Percentiles rank a stretch among this genome's conserved stretches.
Conservation (phyloP, 1,140 invertebrate species). For the Drosophila punjabiensis region DNA sequence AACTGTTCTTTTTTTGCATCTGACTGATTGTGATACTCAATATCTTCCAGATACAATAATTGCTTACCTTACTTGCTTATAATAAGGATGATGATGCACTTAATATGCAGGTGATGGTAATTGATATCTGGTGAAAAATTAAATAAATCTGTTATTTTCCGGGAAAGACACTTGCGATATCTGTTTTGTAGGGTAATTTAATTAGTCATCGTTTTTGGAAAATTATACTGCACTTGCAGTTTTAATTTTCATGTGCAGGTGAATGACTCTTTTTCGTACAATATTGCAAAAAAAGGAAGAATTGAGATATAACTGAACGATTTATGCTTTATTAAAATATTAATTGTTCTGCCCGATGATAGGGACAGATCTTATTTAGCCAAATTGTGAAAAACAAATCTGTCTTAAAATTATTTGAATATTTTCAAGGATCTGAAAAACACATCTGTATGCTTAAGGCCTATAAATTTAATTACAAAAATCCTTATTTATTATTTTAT, state of each 20-base stretch:
- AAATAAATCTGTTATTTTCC: neutral
- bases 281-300: no score
- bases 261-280: neutral
- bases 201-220: constrained; percentile 3
- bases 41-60: neutral
- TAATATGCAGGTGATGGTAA: constrained; percentile 6
- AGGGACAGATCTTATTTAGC: no score
- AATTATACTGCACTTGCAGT: constrained; percentile 3
- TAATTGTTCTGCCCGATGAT: no score
- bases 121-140: constrained; percentile 8
- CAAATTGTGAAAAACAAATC: no score
- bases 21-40: neutral
- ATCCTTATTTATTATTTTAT: no score
- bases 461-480: no score
- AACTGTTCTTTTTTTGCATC: neutral
- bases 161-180: constrained; percentile 15
- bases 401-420: no score
- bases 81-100: neutral
- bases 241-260: neutral
- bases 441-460: no score
- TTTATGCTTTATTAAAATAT: no score
- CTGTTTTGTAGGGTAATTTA: constrained; percentile 5
- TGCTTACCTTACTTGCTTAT: neutral
- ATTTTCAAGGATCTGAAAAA: no score
- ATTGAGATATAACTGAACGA: no score